phyloP scores from a whole-genome alignment of 2,888 invertebrate genomes.

The Fragum sueziense region DNA sequence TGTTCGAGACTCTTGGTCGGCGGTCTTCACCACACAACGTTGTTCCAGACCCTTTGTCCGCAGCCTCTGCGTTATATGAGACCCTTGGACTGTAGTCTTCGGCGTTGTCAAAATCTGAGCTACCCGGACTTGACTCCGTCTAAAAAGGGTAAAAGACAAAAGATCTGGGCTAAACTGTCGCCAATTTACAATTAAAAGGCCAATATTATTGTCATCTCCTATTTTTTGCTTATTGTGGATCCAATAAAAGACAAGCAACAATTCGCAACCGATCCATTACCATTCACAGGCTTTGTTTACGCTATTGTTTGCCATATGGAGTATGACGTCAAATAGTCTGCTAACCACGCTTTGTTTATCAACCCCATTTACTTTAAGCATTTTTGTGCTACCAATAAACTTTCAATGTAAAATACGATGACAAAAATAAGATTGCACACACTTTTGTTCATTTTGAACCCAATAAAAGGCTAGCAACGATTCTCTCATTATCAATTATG shows the following conservation, averaged over 20 bases:
- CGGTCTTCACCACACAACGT: no score
- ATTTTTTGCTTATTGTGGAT: not conserved
- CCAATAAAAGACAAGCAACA: not conserved
- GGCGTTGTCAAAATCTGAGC: no score
- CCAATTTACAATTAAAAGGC: constrained; percentile 2
- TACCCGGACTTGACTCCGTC: no score
- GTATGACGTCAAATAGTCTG: constrained; percentile 1
- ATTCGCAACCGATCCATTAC: not conserved
- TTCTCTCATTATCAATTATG: not conserved
- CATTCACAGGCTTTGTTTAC: constrained; percentile 1
- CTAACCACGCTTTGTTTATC: not conserved
- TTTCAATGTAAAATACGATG: no score
- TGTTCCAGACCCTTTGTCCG: no score
- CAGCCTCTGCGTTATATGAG: no score
- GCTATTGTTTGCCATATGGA: constrained; percentile 9
- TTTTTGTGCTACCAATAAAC: no score
- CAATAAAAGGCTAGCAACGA: not conserved
- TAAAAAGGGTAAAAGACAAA: not conserved
- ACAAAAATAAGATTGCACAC: no score
- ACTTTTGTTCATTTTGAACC: not conserved
- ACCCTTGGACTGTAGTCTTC: no score
- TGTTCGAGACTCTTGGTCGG: no score
- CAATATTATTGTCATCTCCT: not conserved
- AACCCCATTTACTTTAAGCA: no score
- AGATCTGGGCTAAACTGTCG: not conserved